Conservation (phyloP, 2,113 vertebrate genomes). For the Spea multiplicata region DNA sequence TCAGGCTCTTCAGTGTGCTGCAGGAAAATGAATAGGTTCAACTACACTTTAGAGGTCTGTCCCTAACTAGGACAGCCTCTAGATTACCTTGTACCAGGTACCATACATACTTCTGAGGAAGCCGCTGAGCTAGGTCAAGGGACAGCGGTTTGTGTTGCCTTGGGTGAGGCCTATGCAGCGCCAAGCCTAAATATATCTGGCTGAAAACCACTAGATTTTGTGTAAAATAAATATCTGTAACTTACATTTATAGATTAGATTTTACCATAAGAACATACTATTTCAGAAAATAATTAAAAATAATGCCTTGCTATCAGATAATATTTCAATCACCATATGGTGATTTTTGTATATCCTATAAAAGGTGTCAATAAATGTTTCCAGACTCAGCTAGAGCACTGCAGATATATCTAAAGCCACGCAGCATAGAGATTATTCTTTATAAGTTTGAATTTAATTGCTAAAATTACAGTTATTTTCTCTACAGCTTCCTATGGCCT, state of each 20-base stretch:
- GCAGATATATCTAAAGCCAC: constrained; percentile 5
- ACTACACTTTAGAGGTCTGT: too few relatives aligned
- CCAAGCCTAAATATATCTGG: too few relatives aligned
- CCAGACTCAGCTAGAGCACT: background rate
- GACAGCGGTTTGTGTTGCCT: too few relatives aligned
- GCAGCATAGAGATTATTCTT: constrained; percentile 9
- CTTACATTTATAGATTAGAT: background rate
- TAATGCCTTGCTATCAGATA: background rate
- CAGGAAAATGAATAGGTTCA: too few relatives aligned
- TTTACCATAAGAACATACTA: background rate
- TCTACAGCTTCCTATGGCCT: constrained; percentile 8
- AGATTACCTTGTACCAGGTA: too few relatives aligned
- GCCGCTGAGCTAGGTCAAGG: too few relatives aligned
- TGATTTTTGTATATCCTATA: background rate
- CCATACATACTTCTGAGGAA: too few relatives aligned
- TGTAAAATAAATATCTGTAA: background rate
- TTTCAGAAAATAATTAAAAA: too few relatives aligned
- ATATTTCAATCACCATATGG: background rate
- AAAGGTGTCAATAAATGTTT: background rate
- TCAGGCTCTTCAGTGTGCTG: too few relatives aligned
- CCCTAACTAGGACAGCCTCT: too few relatives aligned
- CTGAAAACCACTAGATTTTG: background rate
- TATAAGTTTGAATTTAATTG: constrained; percentile 26
- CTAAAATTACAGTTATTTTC: background rate
- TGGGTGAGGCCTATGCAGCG: too few relatives aligned